A percentile compares a stretch with the other conserved stretches of the same genome.
Evolutionary conservation across 2,888 invertebrate genomes (phyloP).

Genomic region (Branchinecta sandiegonensis): DNA sequence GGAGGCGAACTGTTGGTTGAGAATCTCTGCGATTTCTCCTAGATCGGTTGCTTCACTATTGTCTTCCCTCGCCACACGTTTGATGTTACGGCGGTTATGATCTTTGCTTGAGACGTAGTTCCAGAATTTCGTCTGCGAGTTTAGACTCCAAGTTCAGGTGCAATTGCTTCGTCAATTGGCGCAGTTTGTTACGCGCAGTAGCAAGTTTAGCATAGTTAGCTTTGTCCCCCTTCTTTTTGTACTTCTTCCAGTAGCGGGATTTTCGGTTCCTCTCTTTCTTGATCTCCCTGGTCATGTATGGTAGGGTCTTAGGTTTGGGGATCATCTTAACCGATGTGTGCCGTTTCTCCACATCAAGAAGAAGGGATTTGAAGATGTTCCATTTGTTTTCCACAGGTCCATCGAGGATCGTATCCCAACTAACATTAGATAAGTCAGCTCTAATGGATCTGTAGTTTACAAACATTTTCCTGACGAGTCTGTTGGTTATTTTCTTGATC

Average conservation of each 20-base stretch:
- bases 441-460: slow-evolving; percentile 9
- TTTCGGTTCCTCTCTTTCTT: slow-evolving; percentile 12
- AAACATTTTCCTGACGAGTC: slow-evolving; percentile 3
- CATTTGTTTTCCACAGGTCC: slow-evolving; percentile 3
- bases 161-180: too few relatives aligned
- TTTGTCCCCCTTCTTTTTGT: slow-evolving; percentile 1
- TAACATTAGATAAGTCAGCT: slow-evolving; percentile 5
- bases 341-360: slow-evolving; percentile 12
- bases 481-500: slow-evolving; percentile 7
- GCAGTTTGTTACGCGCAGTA: background rate
- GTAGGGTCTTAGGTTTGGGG: slow-evolving; percentile 14
- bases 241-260: slow-evolving; percentile 15
- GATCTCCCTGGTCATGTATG: slow-evolving; percentile 13
- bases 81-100: too few relatives aligned
- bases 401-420: background rate
- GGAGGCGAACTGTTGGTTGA: background rate
- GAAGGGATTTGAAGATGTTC: slow-evolving; percentile 1
- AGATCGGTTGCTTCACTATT: too few relatives aligned
- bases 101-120: too few relatives aligned
- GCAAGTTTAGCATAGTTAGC: slow-evolving; percentile 6
- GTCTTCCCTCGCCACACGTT: too few relatives aligned
- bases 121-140: too few relatives aligned
- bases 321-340: slow-evolving; percentile 14
- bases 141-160: too few relatives aligned
- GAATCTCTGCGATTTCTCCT: too few relatives aligned